Conservation (phyloP, 2,888 invertebrate genomes). For the Pristionchus fissidentatus region DNA sequence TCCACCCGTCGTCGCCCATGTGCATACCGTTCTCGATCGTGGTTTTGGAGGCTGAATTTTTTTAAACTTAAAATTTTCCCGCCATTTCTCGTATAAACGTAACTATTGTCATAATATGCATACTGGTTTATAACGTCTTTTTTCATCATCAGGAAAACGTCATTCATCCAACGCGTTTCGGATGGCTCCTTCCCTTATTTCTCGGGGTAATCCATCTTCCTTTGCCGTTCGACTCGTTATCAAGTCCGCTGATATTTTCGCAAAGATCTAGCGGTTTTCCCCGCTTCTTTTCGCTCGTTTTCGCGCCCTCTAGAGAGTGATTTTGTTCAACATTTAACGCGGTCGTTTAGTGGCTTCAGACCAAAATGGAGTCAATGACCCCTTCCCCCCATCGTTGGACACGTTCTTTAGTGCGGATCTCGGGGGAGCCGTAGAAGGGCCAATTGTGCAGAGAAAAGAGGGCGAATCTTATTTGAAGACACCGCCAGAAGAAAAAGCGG, state of each 20-base stretch:
- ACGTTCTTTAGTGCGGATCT: neutral
- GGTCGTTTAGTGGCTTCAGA: slow-evolving; percentile 7
- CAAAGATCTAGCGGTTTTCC: neutral
- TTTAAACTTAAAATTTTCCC: neutral
- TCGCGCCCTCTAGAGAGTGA: slow-evolving; percentile 9
- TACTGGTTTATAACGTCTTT: no score
- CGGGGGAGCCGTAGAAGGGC: neutral
- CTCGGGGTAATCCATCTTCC: no score
- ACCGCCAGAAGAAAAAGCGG: no score
- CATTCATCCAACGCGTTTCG: no score
- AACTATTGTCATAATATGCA: neutral
- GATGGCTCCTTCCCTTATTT: no score
- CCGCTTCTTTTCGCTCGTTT: no score
- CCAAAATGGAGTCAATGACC: neutral
- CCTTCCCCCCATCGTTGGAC: no score
- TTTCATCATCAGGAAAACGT: no score
- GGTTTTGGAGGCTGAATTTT: neutral
- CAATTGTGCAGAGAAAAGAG: no score
- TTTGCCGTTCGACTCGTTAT: no score
- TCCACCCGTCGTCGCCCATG: neutral
- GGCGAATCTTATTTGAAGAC: no score
- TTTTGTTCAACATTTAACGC: neutral
- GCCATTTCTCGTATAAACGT: no score
- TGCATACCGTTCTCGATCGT: neutral
- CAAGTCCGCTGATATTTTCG: neutral